phyloP scores from a whole-genome alignment of 1,140 invertebrate genomes.

The Drosophila sp. region DNA sequence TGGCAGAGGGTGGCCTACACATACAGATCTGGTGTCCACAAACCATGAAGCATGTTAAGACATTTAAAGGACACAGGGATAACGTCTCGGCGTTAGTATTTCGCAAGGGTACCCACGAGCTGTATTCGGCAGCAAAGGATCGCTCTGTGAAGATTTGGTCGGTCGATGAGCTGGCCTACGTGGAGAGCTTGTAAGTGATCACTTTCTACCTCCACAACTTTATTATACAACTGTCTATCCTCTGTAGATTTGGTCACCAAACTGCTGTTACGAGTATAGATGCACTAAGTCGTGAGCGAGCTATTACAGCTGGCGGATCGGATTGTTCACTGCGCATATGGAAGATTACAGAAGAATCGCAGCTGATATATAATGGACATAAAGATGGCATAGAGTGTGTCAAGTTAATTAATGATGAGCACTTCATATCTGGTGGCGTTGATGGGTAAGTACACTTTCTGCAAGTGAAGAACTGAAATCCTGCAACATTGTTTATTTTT shows the following conservation, averaged over 20 bases:
- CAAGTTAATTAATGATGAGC: slow-evolving; percentile 95
- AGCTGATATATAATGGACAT: slow-evolving; percentile 95
- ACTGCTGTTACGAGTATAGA: slow-evolving; percentile 95
- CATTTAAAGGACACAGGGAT: slow-evolving; percentile 92
- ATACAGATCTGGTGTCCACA: slow-evolving; percentile 94
- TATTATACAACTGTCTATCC: not conserved
- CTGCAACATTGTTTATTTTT: not conserved
- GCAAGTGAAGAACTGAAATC: not conserved
- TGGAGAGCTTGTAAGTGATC: slow-evolving; percentile 93
- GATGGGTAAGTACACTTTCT: slow-evolving; percentile 88
- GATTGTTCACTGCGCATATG: slow-evolving; percentile 95
- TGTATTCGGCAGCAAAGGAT: slow-evolving; percentile 94
- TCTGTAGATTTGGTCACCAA: slow-evolving; percentile 94
- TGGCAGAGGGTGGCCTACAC: slow-evolving; percentile 90
- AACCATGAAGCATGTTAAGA: slow-evolving; percentile 91
- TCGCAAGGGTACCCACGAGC: slow-evolving; percentile 93
- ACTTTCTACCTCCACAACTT: rapidly evolving
- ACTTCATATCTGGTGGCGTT: slow-evolving; percentile 95
- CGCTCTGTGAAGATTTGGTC: slow-evolving; percentile 96
- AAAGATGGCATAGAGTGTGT: slow-evolving; percentile 93
- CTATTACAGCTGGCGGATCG: slow-evolving; percentile 94
- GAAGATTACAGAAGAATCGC: slow-evolving; percentile 98
- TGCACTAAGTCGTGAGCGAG: slow-evolving; percentile 92
- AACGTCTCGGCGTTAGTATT: slow-evolving; percentile 92
- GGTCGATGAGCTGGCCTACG: slow-evolving; percentile 97